These are phyloP conservation scores for Drosophila helvetica DNA, from an alignment of 2,888 invertebrate species.

Conservation along the genomic window DNA sequence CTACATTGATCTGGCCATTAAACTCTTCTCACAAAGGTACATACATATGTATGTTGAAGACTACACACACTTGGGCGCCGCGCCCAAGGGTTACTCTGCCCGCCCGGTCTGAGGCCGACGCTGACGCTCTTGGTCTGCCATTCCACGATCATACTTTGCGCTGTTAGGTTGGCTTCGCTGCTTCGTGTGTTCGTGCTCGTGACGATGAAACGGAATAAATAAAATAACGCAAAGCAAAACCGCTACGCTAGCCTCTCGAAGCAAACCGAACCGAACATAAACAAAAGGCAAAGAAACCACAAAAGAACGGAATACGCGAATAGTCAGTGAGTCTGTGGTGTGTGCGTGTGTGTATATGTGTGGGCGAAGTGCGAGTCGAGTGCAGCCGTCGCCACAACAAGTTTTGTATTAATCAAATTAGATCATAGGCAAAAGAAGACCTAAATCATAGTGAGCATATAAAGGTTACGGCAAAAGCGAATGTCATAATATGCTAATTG, in stretches of 20 bases:
- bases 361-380: constrained; percentile 52
- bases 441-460: constrained; percentile 11
- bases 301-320: constrained; percentile 42
- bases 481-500: constrained; percentile 69
- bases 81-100: constrained; percentile 33
- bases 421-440: constrained; percentile 55
- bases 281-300: constrained; percentile 51
- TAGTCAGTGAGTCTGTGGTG: constrained; percentile 9
- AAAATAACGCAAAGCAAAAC: constrained; percentile 36
- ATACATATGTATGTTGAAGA: neutral
- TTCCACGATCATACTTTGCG: constrained; percentile 71
- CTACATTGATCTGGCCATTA: neutral
- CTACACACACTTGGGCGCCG: constrained; percentile 8
- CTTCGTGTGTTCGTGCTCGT: constrained; percentile 49
- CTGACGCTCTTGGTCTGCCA: constrained; percentile 40
- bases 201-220: constrained; percentile 35
- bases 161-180: constrained; percentile 63
- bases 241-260: constrained; percentile 2
- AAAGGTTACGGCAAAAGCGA: constrained; percentile 48
- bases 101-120: constrained; percentile 18
- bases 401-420: constrained; percentile 75
- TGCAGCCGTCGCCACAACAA: constrained; percentile 63
- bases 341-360: constrained; percentile 37
- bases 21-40: neutral
- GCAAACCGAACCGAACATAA: constrained; percentile 32